Evolutionary conservation across 2,113 vertebrate species (phyloP).

Genomic region (Zosterops borbonicus): DNA sequence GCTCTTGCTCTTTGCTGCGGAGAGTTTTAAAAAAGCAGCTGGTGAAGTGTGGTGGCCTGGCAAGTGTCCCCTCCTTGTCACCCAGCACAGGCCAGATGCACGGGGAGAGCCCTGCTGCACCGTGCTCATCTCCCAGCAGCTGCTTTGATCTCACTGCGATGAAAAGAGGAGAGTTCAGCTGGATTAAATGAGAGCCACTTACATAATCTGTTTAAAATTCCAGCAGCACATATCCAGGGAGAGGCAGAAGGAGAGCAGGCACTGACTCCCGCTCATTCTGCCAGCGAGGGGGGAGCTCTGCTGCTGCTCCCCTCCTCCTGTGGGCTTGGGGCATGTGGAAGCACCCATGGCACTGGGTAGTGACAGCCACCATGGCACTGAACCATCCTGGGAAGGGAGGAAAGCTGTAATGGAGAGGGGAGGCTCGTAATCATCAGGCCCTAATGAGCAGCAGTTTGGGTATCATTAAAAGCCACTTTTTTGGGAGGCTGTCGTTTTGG

Average conservation of each 20-base stretch:
- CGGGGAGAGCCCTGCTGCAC: neutral
- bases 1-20: neutral
- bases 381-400: neutral
- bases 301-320: neutral
- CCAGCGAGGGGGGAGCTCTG: neutral
- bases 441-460: neutral
- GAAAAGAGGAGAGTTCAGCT: slow-evolving; percentile 41
- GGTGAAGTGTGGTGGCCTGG: neutral
- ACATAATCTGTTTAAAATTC: slow-evolving; percentile 68
- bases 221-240: neutral
- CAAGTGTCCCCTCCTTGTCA: neutral
- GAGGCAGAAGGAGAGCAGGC: neutral
- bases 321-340: neutral
- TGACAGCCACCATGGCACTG: neutral
- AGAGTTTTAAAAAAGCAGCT: neutral
- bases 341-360: no score
- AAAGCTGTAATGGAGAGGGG: neutral
- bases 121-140: slow-evolving; percentile 4
- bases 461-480: neutral
- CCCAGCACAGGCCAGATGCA: neutral
- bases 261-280: neutral
- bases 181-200: slow-evolving; percentile 60
- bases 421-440: neutral
- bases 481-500: neutral
- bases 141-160: slow-evolving; percentile 46